Percentiles rank a stretch among this genome's conserved stretches.
phyloP scores from a whole-genome alignment of 2,113 vertebrate species.

The Ascaphus truei region DNA sequence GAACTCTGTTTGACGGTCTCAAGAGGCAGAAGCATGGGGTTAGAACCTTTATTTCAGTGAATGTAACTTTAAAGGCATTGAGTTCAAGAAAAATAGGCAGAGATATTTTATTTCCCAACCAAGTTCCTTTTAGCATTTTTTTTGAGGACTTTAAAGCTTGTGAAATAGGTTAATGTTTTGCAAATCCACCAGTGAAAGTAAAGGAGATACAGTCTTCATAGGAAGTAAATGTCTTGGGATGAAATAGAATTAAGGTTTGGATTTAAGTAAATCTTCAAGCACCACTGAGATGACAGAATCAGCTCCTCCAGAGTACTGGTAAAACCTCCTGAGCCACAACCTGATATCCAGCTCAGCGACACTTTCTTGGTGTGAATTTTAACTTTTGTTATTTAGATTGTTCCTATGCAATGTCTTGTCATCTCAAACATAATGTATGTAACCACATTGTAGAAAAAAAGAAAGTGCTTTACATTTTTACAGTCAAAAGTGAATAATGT shows the following conservation, averaged over 20 bases:
- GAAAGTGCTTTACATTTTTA: no score
- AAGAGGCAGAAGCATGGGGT: neutral
- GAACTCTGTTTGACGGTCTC: neutral
- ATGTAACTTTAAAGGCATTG: neutral
- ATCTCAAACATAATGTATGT: neutral
- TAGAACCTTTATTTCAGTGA: neutral
- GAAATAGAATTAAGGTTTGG: slow-evolving; percentile 30
- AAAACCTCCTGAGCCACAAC: neutral
- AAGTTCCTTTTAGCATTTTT: slow-evolving; percentile 16
- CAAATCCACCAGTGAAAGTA: slow-evolving; percentile 26
- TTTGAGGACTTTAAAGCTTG: neutral
- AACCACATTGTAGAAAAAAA: no score
- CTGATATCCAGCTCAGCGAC: neutral
- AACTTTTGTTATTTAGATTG: neutral
- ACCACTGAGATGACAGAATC: slow-evolving; percentile 16
- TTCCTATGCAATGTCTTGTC: neutral
- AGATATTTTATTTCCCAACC: slow-evolving; percentile 17
- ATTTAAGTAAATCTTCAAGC: slow-evolving; percentile 25
- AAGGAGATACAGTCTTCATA: slow-evolving; percentile 9
- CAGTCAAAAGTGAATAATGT: no score
- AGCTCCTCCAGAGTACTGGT: neutral
- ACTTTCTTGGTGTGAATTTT: neutral
- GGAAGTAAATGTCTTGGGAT: slow-evolving; percentile 7
- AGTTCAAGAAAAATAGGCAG: slow-evolving; percentile 11
- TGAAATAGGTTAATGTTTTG: slow-evolving; percentile 41